phyloP scores from a whole-genome alignment of 2,888 invertebrate species.

The Chloromyia formosa region DNA sequence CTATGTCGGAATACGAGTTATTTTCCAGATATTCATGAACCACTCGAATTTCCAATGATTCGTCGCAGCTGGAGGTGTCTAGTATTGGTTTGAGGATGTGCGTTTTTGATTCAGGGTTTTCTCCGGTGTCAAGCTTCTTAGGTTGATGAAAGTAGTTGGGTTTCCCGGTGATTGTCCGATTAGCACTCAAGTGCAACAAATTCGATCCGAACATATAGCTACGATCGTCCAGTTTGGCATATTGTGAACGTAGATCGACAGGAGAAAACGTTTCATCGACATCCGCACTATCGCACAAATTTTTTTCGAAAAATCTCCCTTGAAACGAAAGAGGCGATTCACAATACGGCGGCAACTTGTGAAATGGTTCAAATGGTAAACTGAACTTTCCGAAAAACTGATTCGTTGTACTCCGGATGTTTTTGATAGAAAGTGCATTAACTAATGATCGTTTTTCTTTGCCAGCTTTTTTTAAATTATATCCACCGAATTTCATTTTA shows the following conservation, averaged over 20 bases:
- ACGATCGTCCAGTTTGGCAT: constrained; percentile 50
- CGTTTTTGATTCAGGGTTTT: constrained; percentile 47
- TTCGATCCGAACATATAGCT: constrained; percentile 60
- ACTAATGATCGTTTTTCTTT: constrained; percentile 54
- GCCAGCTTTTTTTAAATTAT: constrained; percentile 61
- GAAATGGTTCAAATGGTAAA: constrained; percentile 55
- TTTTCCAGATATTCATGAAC: constrained; percentile 62
- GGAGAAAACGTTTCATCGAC: constrained; percentile 51
- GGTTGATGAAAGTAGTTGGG: constrained; percentile 52
- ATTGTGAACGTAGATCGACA: constrained; percentile 57
- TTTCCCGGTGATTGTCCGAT: constrained; percentile 59
- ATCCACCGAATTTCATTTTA: constrained; percentile 63
- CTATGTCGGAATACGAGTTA: constrained; percentile 63
- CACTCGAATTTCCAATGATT: constrained; percentile 60
- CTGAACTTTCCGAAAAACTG: constrained; percentile 60
- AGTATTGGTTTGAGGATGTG: constrained; percentile 59
- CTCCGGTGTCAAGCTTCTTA: constrained; percentile 36
- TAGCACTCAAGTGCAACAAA: constrained; percentile 58
- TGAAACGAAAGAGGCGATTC: constrained; percentile 62
- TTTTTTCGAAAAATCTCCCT: constrained; percentile 59
- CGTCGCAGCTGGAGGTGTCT: constrained; percentile 60
- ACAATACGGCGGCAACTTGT: constrained; percentile 51
- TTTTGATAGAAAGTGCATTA: constrained; percentile 55
- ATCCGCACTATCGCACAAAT: constrained; percentile 28
- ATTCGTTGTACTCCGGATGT: constrained; percentile 60